Evolutionary conservation across 2,797 vertebrate species (phyloP).

Genomic region (Kryptopterus vitreolus): DNA sequence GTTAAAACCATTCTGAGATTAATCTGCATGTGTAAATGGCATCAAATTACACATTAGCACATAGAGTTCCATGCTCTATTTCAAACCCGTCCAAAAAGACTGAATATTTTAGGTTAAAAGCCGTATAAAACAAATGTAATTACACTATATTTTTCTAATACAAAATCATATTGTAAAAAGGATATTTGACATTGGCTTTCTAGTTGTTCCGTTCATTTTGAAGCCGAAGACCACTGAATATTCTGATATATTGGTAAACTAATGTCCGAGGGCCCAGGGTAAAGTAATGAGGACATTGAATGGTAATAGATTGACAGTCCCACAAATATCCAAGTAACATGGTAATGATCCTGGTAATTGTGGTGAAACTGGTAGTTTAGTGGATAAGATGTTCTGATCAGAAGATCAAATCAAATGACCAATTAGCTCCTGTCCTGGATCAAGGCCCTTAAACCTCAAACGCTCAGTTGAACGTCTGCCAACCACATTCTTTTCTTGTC

Average conservation of each 20-base stretch:
- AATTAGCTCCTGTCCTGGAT: no score
- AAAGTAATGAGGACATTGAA: neutral
- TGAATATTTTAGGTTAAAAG: neutral
- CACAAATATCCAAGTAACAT: neutral
- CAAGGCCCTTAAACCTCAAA: no score
- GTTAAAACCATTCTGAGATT: neutral
- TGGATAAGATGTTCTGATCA: no score
- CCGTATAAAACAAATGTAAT: neutral
- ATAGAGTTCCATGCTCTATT: neutral
- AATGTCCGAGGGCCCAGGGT: neutral
- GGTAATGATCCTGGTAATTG: neutral
- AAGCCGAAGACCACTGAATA: neutral
- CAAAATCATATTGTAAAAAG: no score
- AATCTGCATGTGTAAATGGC: neutral
- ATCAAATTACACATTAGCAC: neutral
- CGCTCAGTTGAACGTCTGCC: neutral
- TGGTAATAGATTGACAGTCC: conserved; percentile 5
- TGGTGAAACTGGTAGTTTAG: no score
- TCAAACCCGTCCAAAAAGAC: neutral
- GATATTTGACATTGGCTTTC: neutral
- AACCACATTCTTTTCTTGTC: neutral
- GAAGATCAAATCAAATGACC: no score
- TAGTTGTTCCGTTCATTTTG: neutral
- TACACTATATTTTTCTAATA: neutral
- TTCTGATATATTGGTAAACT: neutral